Percentiles rank a stretch among this genome's conserved stretches.
These are phyloP conservation scores for Drymonia ruficornis DNA, from an alignment of 2,888 invertebrate species.

Conservation along the genomic window DNA sequence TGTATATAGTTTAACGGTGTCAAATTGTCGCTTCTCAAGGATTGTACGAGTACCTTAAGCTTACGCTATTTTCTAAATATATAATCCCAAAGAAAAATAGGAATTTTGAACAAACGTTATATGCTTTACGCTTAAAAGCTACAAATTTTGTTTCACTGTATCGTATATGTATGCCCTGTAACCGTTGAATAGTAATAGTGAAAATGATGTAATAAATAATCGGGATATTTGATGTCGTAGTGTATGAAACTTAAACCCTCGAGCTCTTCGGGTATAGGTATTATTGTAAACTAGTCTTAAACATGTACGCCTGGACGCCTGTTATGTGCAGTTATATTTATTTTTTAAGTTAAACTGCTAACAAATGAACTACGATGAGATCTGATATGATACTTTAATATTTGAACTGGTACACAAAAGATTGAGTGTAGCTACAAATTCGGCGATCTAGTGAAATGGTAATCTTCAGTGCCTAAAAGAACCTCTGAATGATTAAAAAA, in stretches of 20 bases:
- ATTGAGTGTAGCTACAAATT: slow-evolving; percentile 50
- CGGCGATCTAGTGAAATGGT: slow-evolving; percentile 52
- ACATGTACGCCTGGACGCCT: slow-evolving; percentile 48
- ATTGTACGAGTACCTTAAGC: slow-evolving; percentile 22
- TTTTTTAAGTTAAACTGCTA: slow-evolving; percentile 40
- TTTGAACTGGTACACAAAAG: slow-evolving; percentile 29
- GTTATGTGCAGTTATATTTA: slow-evolving; percentile 39
- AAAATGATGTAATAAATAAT: slow-evolving; percentile 52
- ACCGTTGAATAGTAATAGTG: slow-evolving; percentile 63
- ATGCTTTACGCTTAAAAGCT: slow-evolving; percentile 54
- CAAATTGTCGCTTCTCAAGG: slow-evolving; percentile 34
- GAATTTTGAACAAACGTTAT: slow-evolving; percentile 78
- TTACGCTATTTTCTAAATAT: slow-evolving; percentile 28
- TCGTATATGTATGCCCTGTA: slow-evolving; percentile 58
- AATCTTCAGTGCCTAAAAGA: slow-evolving; percentile 73
- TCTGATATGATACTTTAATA: slow-evolving; percentile 39
- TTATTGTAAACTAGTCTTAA: slow-evolving; percentile 70
- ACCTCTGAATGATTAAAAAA: slow-evolving; percentile 65
- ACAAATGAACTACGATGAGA: slow-evolving; percentile 37
- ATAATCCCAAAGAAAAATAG: slow-evolving; percentile 65
- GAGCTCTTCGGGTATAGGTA: slow-evolving; percentile 64
- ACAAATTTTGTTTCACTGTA: slow-evolving; percentile 48
- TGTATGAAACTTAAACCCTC: slow-evolving; percentile 57
- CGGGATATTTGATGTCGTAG: slow-evolving; percentile 68
- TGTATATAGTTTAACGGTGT: slow-evolving; percentile 20